Base-by-base conservation (phyloP, 2,113 vertebrate species). In the Dasyornis broadbenti region DNA sequence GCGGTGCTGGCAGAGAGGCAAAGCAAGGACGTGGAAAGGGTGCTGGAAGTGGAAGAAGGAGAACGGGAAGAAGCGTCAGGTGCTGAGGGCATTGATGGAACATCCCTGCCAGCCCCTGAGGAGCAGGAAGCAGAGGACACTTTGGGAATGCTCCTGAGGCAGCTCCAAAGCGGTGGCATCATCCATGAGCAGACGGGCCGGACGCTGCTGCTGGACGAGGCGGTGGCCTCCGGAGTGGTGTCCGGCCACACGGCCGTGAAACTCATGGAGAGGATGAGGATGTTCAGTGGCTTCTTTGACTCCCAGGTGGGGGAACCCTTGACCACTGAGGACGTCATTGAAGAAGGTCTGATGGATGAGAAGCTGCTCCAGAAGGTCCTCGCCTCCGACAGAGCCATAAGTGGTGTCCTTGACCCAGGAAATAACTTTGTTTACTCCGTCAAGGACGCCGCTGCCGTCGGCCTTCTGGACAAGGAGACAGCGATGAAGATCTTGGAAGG, bases 241-340 rank as follows among this genome's bases (percentile, higher is more conserved):
- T 96, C 99, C 16, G 97, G 98, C 9, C 98, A 99, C 73, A 98
- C 98, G 2, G 99, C 99, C 11, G 97, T 99, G 65, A 99, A 98
- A n/a, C 94, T 99, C 19, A 98, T 99, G 98, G 98, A 97, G 89
- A 97, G 97, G 83, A 97, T 99, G 83, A 97, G 96, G 68, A 97
- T 99, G 94, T 99, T 99, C 94, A 98, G 97, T 13, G 99, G 99
- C 49, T 99, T 99, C 97, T 96, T 99, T 59, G 99, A 99, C 88
- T 91, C 97, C 2, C 96, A 91, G 28, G 97, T 98, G 0, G 87
- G 97, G 1, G 98, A 99, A 26, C 96, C 98, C 9, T 94, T 99
- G 39, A 99, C 96, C 79, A 97, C 99, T 7, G 97, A 98, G 56
- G 98, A 99, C 7, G 98, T 99, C 35, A 97, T 99, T 77, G 96